phyloP scores from a whole-genome alignment of 2,797 vertebrate species.

The Pseudotriccus pelzelni region DNA sequence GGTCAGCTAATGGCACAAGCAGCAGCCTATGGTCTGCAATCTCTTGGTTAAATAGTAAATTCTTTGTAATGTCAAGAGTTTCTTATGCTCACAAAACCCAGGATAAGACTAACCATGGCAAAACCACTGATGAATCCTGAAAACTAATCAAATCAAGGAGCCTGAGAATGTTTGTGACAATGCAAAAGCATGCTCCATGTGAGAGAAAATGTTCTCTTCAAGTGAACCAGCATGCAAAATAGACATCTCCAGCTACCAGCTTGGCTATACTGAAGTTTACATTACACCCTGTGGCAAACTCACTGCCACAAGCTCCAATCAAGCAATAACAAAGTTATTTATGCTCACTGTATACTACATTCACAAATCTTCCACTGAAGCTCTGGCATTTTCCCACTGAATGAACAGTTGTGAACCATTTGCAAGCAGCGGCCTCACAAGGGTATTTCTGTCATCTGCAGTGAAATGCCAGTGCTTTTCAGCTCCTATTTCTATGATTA shows the following conservation, averaged over 20 bases:
- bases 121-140: not conserved
- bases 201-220: not conserved
- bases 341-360: not conserved
- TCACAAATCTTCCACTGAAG: not conserved
- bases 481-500: not conserved
- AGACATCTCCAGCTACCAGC: not conserved
- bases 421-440: not conserved
- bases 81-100: not conserved
- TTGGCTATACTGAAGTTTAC: not conserved
- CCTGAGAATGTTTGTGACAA: not conserved
- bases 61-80: not conserved
- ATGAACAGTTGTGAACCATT: not conserved
- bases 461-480: not conserved
- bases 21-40: not conserved
- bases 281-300: not conserved
- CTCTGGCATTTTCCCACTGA: not conserved
- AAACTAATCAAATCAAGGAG: not conserved
- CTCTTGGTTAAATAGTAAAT: not conserved
- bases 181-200: not conserved
- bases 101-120: not conserved
- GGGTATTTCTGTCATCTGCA: not conserved
- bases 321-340: not conserved
- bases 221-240: not conserved
- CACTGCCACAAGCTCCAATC: not conserved
- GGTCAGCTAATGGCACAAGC: not conserved